These are phyloP conservation scores for Shargacucullia verbasci DNA, from an alignment of 2,888 invertebrate genomes.

Conservation along the genomic window DNA sequence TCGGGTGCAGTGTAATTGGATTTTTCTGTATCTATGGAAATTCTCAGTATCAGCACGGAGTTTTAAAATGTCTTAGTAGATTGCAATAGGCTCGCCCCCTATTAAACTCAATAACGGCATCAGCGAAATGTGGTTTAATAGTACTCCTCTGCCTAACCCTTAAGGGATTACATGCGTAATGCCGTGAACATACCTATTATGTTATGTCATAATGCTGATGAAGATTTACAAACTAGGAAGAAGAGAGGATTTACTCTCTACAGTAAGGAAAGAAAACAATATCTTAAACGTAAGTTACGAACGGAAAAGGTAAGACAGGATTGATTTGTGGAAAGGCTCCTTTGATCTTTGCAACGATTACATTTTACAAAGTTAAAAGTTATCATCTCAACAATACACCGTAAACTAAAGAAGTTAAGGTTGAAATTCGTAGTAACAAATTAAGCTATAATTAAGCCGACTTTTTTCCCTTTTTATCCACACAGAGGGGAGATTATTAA, in stretches of 20 bases:
- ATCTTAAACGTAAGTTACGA: constrained; percentile 33
- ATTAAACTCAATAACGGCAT: too few relatives aligned
- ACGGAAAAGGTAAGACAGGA: constrained; percentile 31
- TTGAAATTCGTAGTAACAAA: constrained; percentile 8
- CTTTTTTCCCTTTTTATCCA: constrained; percentile 35
- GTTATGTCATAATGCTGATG: too few relatives aligned
- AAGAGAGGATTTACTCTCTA: neutral
- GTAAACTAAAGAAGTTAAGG: neutral
- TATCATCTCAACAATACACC: constrained; percentile 16
- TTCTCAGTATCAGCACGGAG: too few relatives aligned
- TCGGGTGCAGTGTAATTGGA: too few relatives aligned
- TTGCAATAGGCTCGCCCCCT: too few relatives aligned
- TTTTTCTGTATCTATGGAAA: too few relatives aligned
- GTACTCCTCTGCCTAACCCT: too few relatives aligned
- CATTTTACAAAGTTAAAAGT: constrained; percentile 36
- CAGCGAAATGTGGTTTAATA: too few relatives aligned
- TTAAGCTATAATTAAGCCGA: constrained; percentile 36
- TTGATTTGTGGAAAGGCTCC: constrained; percentile 51
- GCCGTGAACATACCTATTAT: too few relatives aligned
- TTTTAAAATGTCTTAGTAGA: too few relatives aligned
- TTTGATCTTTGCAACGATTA: constrained; percentile 50
- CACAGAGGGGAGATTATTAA: constrained; percentile 49
- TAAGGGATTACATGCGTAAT: too few relatives aligned
- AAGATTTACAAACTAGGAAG: neutral
- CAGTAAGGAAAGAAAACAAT: constrained; percentile 7